A percentile compares a stretch with the other conserved stretches of the same genome.
These are phyloP conservation scores for Pheosia gnoma DNA, from an alignment of 2,888 invertebrate species.

Conservation along the genomic window DNA sequence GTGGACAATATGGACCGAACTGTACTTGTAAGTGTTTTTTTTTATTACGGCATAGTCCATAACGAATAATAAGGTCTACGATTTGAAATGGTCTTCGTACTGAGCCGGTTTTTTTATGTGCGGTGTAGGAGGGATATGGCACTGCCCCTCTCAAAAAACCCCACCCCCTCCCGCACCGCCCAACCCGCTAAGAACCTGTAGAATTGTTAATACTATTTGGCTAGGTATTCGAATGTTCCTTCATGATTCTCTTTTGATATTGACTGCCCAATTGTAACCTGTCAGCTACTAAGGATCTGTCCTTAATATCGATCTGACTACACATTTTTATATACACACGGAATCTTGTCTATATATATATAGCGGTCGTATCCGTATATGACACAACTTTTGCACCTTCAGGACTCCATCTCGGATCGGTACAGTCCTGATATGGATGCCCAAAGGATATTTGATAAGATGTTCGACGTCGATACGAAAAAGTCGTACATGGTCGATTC, in stretches of 20 bases:
- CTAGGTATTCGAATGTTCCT: not conserved
- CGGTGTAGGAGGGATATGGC: too few relatives aligned
- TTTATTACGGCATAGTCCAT: conserved; percentile 3
- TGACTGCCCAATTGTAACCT: too few relatives aligned
- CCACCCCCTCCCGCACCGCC: too few relatives aligned
- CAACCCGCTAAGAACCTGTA: not conserved
- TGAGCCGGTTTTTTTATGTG: too few relatives aligned
- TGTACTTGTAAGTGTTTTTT: conserved; percentile 70
- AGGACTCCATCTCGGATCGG: conserved; percentile 81
- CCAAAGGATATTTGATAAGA: conserved; percentile 84
- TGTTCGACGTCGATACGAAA: conserved; percentile 83
- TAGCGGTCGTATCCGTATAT: conserved; percentile 43
- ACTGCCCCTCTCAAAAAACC: too few relatives aligned
- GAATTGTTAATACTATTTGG: not conserved
- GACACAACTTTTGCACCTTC: conserved; percentile 77
- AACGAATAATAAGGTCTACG: too few relatives aligned
- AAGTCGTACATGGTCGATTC: conserved; percentile 75
- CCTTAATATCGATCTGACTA: conserved; percentile 25
- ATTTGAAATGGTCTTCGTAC: too few relatives aligned
- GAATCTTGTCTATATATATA: not conserved
- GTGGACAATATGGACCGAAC: conserved; percentile 73
- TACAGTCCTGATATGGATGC: conserved; percentile 84
- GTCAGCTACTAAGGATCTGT: too few relatives aligned
- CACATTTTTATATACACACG: conserved; percentile 25
- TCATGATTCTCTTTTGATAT: not conserved